Evolutionary conservation across 2,113 vertebrate genomes (phyloP).

Genomic region (Sylvia atricapilla): DNA sequence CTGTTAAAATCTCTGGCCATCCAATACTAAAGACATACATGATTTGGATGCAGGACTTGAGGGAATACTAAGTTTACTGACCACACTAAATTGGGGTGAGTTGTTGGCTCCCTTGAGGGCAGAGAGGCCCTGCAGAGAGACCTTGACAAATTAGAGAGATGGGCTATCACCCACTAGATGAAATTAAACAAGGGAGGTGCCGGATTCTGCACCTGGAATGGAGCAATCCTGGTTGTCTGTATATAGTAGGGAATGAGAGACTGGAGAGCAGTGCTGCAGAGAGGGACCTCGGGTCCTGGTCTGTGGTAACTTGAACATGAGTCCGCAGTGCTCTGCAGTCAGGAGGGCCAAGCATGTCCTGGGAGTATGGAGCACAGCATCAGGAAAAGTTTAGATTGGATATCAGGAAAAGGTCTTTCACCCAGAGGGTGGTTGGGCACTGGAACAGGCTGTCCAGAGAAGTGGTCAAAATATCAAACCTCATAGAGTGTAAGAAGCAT

Average conservation of each 20-base stretch:
- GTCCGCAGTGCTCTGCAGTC: background rate
- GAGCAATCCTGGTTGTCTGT: background rate
- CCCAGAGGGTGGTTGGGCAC: background rate
- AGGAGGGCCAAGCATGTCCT: background rate
- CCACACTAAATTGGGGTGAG: background rate
- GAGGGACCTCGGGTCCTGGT: rapidly evolving
- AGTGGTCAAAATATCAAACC: background rate
- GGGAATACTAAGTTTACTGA: background rate
- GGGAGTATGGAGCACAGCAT: background rate
- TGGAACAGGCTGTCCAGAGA: background rate
- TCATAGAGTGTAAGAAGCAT: background rate
- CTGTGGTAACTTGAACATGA: background rate
- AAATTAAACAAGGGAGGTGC: background rate
- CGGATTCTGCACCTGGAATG: background rate
- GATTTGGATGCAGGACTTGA: background rate
- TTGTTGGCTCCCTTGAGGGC: background rate
- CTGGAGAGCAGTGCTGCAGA: background rate
- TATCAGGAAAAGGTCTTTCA: background rate
- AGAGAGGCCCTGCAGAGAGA: background rate
- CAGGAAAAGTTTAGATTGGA: rapidly evolving
- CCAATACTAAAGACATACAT: background rate
- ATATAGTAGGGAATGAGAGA: background rate
- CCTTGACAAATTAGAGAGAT: background rate
- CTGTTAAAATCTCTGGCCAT: background rate
- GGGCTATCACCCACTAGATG: too few relatives aligned